These are phyloP conservation scores for Leguminivora glycinivorella DNA, from an alignment of 1,140 invertebrate species.

Conservation along the genomic window DNA sequence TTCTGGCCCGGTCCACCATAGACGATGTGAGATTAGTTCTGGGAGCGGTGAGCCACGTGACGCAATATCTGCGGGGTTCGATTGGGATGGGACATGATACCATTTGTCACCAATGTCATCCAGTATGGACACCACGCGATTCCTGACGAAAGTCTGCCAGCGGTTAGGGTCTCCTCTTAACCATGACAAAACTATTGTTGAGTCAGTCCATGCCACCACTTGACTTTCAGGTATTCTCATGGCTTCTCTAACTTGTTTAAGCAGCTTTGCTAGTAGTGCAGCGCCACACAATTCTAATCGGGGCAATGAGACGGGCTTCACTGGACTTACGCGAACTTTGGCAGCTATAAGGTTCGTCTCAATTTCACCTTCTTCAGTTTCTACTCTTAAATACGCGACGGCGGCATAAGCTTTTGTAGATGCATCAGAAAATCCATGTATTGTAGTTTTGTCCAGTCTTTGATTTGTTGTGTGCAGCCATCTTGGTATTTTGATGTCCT, in stretches of 20 bases:
- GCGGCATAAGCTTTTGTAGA: constrained; percentile 36
- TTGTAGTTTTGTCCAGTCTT: constrained; percentile 4
- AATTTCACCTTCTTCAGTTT: constrained; percentile 33
- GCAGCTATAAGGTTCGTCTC: constrained; percentile 47
- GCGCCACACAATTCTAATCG: constrained; percentile 59
- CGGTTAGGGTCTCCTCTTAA: constrained; percentile 41
- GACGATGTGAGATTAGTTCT: constrained; percentile 38
- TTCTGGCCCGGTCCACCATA: constrained; percentile 62
- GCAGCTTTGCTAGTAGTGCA: constrained; percentile 42
- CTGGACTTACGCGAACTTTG: constrained; percentile 63
- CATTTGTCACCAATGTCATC: constrained; percentile 41
- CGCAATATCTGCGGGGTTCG: constrained; percentile 58
- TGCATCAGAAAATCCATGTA: constrained; percentile 39
- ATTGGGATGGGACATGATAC: constrained; percentile 44
- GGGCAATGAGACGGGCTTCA: constrained; percentile 56
- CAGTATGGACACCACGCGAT: constrained; percentile 55
- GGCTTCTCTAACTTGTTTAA: constrained; percentile 33
- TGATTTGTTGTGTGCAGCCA: constrained; percentile 33
- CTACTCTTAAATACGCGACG: constrained; percentile 46
- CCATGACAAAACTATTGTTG: constrained; percentile 54
- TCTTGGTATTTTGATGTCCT: constrained; percentile 31
- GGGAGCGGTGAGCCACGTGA: constrained; percentile 46
- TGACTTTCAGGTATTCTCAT: constrained; percentile 29
- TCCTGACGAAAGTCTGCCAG: constrained; percentile 44
- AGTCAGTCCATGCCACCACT: constrained; percentile 54